Evolutionary conservation across 2,888 invertebrate species (phyloP).

Genomic region (Chloroclysta siterata): DNA sequence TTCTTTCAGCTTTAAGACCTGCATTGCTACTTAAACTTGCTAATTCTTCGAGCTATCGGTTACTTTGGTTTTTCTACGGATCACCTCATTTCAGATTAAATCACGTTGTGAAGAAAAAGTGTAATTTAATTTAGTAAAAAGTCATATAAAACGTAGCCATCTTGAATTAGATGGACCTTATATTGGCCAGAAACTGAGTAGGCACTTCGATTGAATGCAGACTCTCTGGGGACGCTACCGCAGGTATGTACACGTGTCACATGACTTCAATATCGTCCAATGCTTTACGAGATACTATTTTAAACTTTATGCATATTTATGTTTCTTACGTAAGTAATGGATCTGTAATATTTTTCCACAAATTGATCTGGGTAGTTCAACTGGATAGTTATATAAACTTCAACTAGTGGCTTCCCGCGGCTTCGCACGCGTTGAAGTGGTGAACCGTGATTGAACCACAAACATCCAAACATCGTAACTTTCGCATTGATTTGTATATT

Average conservation of each 20-base stretch:
- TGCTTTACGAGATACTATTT: conserved; percentile 50
- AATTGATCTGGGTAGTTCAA: not conserved
- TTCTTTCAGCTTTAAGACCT: no score
- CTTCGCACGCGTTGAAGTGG: no score
- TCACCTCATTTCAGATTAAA: no score
- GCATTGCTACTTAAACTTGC: no score
- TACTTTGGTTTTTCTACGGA: no score
- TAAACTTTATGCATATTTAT: conserved; percentile 45
- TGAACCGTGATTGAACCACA: no score
- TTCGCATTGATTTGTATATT: no score
- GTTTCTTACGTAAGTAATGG: not conserved
- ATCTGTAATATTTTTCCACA: not conserved
- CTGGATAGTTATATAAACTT: not conserved
- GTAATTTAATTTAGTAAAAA: no score
- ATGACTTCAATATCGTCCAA: conserved; percentile 48
- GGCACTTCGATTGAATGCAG: conserved; percentile 22
- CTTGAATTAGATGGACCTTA: not conserved
- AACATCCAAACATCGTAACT: no score
- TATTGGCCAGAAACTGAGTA: not conserved
- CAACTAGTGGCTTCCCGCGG: no score
- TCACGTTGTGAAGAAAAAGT: no score
- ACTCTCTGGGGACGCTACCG: conserved; percentile 34
- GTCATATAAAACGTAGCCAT: not conserved
- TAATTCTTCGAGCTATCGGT: no score
- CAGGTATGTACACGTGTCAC: conserved; percentile 42